Base-by-base conservation (phyloP, 2,797 vertebrate genomes). In the Rhinophrynus dorsalis region DNA sequence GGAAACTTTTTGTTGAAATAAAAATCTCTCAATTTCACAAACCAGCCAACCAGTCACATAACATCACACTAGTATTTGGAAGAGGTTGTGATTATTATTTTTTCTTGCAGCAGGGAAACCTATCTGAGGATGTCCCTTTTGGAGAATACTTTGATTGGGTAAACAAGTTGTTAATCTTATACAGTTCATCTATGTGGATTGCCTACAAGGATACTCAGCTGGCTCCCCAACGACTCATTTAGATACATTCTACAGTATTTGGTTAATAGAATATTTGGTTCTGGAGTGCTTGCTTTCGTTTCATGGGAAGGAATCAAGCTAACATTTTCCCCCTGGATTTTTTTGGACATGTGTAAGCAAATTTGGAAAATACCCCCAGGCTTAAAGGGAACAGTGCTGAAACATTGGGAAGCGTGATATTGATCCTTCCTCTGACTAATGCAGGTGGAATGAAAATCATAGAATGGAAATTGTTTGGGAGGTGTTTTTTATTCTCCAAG, bases 381-480 rank as follows among this genome's bases (percentile, higher is more conserved):
- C 90, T 78, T 81, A 75, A 86, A 89, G 85, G 92, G 89, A 90
- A 88, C 83, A 87, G 88, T 87, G 79, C 86, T 78, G 83, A 90
- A 85, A 87, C 88, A 85, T 77, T 89, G 88, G 88, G 81, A 88
- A 88, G 87, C 87, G 88, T 88, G 82, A 83, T 89, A 91, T 89
- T 94, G 92, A 94, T 88, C 83, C 82, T 75, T 89, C 86, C 83
- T 86, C 88, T 88, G 91, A 91, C 91, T 92, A 85, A 96, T 96
- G 94, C 88, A 86, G 93, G 88, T 97, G 96, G 95, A 92, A 95
- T 97, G 94, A 98, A 90, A 89, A 88, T 92, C 87, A 78, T 90
- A 96, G 84, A 86, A 98, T 98, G 96, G 96, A 98, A 96, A 90
- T 97, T 91, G 92, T 96, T 89, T 97, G 93, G 95, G 96, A 97